Evolutionary conservation across 2,888 invertebrate genomes (phyloP), one percentile per base, ranked within the genome.

Genomic region (Imbricaverruca yamaguchii): DNA sequence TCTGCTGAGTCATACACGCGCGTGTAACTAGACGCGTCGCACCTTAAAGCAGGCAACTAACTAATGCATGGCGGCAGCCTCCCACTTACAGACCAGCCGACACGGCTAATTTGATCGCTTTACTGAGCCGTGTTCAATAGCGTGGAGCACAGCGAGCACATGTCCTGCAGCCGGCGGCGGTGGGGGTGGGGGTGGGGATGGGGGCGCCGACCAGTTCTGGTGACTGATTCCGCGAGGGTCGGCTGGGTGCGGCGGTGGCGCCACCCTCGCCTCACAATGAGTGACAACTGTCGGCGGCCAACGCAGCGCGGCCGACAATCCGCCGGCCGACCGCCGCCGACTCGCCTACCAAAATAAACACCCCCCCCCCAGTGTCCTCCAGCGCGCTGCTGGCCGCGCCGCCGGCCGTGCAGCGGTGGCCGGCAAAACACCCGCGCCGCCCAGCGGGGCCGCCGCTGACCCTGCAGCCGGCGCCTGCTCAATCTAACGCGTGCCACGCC

Each of bases 291-390:
- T 8, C 23, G 67, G 12, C 25, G n/a, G 11, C 25, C 25, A 7
- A 18, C n/a, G 21, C 63, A 8, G 63, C 7, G 63, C 63, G 9
- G n/a, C 4, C 53, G 74, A 74, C 74, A 74, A 74, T 74, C 74
- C 10, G 18, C 13, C 39, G 25, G n/a, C 53, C 15, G 6, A 2
- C 65, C 23, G n/a, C 65, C 53, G 74, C 61, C 61, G 53, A 21
- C 55, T 53, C 74, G 74, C 74, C 55, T 74, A 74, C 53, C 74
- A 74, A 74, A 74, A 74, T 74, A 74, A 74, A 74, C 74, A 74
- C 53, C 23, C n/a, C 12, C 11, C 23, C 9, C 21, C 65, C 65
- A 11, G 65, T 13, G 39, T 39, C 39, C 39, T 39, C 39, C 39
- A 39, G 39, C 39, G 39, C 39, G 39, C 39, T 39, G 39, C 39